A percentile compares a stretch with the other conserved stretches of the same genome.
These are phyloP conservation scores for Drosophila picticornis DNA, from an alignment of 2,888 invertebrate genomes.

Conservation along the genomic window DNA sequence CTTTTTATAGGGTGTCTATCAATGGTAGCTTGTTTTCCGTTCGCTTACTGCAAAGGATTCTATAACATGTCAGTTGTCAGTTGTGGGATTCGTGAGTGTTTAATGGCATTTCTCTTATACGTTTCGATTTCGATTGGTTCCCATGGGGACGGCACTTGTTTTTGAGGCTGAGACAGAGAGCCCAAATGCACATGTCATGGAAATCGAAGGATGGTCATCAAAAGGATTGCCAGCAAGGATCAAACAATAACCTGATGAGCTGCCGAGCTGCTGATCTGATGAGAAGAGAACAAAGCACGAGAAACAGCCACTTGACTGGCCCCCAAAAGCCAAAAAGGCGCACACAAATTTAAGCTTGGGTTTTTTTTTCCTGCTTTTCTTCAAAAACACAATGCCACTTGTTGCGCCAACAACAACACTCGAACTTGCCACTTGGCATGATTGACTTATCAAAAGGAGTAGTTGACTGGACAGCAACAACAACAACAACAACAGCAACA, in stretches of 20 bases:
- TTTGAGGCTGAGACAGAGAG: background rate
- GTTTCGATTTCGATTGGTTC: conserved; percentile 40
- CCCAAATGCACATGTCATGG: conserved; percentile 61
- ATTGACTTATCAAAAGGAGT: conserved; percentile 80
- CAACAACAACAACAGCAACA: conserved; percentile 39
- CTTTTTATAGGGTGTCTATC: background rate
- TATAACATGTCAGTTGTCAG: conserved; percentile 24
- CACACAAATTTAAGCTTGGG: conserved; percentile 26
- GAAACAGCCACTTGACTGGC: conserved; percentile 30
- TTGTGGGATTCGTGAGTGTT: conserved; percentile 29
- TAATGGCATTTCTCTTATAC: conserved; percentile 31
- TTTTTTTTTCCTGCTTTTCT: conserved; percentile 4
- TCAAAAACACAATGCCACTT: conserved; percentile 47
- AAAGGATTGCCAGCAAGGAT: conserved; percentile 68
- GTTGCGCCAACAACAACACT: conserved; percentile 61
- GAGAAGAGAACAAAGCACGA: conserved; percentile 40
- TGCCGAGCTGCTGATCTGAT: background rate
- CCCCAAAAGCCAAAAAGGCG: conserved; percentile 21
- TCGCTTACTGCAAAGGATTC: background rate
- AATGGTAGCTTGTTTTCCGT: background rate
- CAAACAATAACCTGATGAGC: conserved; percentile 59
- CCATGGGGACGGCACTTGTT: conserved; percentile 48
- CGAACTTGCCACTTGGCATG: conserved; percentile 80
- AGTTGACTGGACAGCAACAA: conserved; percentile 55
- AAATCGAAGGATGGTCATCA: conserved; percentile 60